Percentiles rank a stretch among this genome's conserved stretches.
phyloP scores from a whole-genome alignment of 2,888 invertebrate genomes.

The Marronus borbonicus region DNA sequence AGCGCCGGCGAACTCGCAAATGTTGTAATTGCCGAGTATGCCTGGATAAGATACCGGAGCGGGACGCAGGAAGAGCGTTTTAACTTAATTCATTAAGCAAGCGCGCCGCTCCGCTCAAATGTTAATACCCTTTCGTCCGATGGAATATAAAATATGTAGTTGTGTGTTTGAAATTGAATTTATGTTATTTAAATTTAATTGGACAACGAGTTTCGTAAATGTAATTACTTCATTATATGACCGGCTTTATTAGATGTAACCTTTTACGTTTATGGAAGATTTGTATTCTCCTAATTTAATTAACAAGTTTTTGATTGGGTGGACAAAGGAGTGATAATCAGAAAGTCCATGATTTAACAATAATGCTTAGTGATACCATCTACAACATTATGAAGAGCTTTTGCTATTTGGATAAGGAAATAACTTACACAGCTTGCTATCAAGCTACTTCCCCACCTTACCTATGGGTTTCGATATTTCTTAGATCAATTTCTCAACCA shows the following conservation, averaged over 20 bases:
- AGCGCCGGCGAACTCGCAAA: conserved; percentile 24
- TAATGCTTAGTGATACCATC: too few relatives aligned
- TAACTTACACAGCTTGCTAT: neutral
- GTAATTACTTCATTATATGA: neutral
- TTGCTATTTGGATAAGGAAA: too few relatives aligned
- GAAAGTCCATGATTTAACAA: too few relatives aligned
- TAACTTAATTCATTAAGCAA: neutral
- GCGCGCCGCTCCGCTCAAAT: conserved; percentile 1
- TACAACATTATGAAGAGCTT: too few relatives aligned
- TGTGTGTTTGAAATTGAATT: neutral
- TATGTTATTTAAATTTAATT: conserved; percentile 5
- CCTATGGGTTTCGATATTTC: too few relatives aligned
- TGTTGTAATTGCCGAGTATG: conserved; percentile 25
- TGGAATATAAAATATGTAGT: conserved; percentile 2
- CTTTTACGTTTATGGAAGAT: too few relatives aligned
- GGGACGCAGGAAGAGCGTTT: neutral
- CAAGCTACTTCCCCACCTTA: too few relatives aligned
- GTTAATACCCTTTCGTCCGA: neutral
- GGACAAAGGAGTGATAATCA: too few relatives aligned
- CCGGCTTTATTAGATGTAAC: neutral
- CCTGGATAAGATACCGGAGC: neutral
- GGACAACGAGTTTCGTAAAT: neutral
- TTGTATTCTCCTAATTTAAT: too few relatives aligned
- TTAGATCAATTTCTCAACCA: too few relatives aligned
- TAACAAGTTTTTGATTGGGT: too few relatives aligned